Evolutionary conservation across 1,140 invertebrate species (phyloP).

Genomic region (Holotrichia oblita): DNA sequence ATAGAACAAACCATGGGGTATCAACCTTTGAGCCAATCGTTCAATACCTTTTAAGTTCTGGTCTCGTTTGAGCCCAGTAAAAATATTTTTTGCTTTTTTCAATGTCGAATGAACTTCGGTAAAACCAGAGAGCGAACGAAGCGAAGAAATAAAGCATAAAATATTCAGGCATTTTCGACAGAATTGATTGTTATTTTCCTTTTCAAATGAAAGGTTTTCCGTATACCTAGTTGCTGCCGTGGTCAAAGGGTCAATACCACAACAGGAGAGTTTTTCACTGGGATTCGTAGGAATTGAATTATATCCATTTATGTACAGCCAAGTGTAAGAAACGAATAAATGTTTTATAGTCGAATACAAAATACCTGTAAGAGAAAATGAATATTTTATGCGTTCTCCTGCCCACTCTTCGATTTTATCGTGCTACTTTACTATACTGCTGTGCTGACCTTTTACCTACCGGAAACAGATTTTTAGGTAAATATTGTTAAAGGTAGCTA

Average conservation of each 20-base stretch:
- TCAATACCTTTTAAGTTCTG: background rate
- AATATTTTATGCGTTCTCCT: constrained; percentile 8
- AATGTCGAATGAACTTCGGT: background rate
- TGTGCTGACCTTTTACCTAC: background rate
- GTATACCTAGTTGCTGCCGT: background rate
- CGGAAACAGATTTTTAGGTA: background rate
- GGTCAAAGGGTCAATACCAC: constrained; percentile 34
- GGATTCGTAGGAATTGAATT: constrained; percentile 24
- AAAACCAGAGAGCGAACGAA: background rate
- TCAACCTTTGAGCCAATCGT: background rate
- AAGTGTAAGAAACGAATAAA: constrained; percentile 32
- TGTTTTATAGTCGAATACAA: constrained; percentile 34
- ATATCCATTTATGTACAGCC: constrained; percentile 30
- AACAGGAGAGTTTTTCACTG: constrained; percentile 21
- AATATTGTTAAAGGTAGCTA: too few relatives aligned
- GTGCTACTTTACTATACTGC: background rate
- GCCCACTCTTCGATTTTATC: background rate
- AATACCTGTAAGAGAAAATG: constrained; percentile 6
- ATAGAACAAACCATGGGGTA: background rate
- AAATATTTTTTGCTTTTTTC: background rate
- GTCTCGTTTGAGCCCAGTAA: background rate
- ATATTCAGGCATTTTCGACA: constrained; percentile 29
- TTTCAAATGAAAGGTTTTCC: constrained; percentile 32
- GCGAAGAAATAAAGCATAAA: background rate
- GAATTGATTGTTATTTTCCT: constrained; percentile 36